phyloP scores from a whole-genome alignment of 1,140 invertebrate species.

The Macrotrachela quadricornifera region DNA sequence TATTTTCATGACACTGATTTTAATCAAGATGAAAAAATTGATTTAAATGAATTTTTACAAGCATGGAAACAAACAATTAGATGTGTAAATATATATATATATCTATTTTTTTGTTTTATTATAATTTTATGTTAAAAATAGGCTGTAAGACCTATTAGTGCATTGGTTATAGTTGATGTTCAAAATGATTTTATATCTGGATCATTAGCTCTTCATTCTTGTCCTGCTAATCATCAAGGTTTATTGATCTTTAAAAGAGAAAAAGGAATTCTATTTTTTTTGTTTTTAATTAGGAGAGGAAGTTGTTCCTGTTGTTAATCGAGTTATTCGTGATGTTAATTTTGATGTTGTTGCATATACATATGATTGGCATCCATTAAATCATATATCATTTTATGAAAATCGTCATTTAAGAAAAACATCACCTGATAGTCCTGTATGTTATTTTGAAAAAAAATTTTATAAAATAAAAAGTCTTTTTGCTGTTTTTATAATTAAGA shows the following conservation, averaged over 20 bases:
- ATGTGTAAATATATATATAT: too few relatives aligned
- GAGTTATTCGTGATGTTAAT: conserved; percentile 50
- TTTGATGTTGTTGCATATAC: conserved; percentile 88
- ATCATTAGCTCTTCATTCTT: conserved; percentile 36
- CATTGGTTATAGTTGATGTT: conserved; percentile 81
- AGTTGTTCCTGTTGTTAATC: conserved; percentile 59
- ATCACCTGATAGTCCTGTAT: too few relatives aligned
- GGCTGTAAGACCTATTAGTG: conserved; percentile 17
- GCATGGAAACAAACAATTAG: too few relatives aligned
- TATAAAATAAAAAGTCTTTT: too few relatives aligned
- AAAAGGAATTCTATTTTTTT: too few relatives aligned
- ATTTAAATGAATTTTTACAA: too few relatives aligned
- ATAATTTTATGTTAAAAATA: too few relatives aligned
- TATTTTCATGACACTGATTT: too few relatives aligned
- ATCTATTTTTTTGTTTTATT: too few relatives aligned
- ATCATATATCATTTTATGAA: conserved; percentile 89
- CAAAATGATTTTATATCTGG: conserved; percentile 94
- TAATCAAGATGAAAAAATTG: too few relatives aligned
- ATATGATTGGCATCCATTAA: conserved; percentile 81
- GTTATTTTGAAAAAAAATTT: too few relatives aligned
- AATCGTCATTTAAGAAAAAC: conserved; percentile 47
- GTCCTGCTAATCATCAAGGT: background rate
- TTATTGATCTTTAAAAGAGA: background rate
- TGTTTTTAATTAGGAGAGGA: conserved; percentile 13
- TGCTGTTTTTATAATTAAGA: conserved; percentile 43